Evolutionary conservation across 1,140 invertebrate species (phyloP), one percentile per base, ranked within the genome.

Genomic region (Drosophila neocordata): DNA sequence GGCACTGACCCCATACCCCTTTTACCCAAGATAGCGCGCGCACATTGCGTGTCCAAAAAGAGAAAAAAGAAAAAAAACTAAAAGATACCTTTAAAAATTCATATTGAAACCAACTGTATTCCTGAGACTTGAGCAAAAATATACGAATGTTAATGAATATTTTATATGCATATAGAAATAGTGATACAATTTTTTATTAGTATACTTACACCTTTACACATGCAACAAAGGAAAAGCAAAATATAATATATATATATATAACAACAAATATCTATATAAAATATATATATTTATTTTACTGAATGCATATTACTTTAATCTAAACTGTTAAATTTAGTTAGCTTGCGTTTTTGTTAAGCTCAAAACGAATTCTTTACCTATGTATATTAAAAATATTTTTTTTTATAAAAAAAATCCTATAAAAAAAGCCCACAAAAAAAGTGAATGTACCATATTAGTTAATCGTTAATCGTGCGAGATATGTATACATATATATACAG

Each of bases 321-420:
- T 71, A 51, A 53, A 18, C 27, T 41, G 69, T 79, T 78, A 51
- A 72, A 75, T 69, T 81, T 89, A 89, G 77, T 80, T 84, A 89
- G 85, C 84, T 89, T 89, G 85, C 84, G 85, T 89, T 89, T 89
- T 89, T 89, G 84, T 89, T 84, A 89, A 84, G 84, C 84, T 89
- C 64, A 78, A 77, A 78, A 89, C 67, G 67, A 84, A 84, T 80
- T 77, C 73, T 79, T 67, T 66, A 56, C 27, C 27, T 56, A 34
- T 56, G 41, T 56, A 73, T 27, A 73, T 18, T 66, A 15, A 70
- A 82, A n/a, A n/a, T n/a, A 66, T 75, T 89, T 89, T 88, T 88
- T 89, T 89, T 89, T 84, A 68, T 78, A 80, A 70, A 85, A 84
- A 84, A 87, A 89, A 89, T 69, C 55, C 58, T 66, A 66, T 69